A percentile compares a stretch with the other conserved stretches of the same genome.
Evolutionary conservation across 92 coral and sea anemone genomes (phyloP).

Genomic region (Metridium senile): DNA sequence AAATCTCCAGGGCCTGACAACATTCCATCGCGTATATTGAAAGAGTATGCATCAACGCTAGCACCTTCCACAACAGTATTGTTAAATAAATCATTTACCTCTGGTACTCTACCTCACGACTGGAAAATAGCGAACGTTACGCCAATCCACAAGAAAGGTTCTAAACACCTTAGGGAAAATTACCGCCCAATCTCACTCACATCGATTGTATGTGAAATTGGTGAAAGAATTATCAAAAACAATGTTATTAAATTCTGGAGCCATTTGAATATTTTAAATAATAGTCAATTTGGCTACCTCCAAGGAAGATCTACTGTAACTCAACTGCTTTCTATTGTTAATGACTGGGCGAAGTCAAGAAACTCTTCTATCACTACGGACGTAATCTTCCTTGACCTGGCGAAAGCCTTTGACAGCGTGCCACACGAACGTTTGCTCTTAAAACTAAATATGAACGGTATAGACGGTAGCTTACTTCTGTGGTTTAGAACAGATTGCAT

Average conservation of each 20-base stretch:
- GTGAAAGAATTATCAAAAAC: conserved; percentile 37
- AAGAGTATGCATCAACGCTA: conserved; percentile 39
- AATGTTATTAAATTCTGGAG: conserved; percentile 36
- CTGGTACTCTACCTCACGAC: conserved; percentile 34
- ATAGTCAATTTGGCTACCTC: conserved; percentile 46
- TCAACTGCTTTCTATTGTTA: conserved; percentile 22
- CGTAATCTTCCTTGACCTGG: conserved; percentile 45
- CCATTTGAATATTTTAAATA: conserved; percentile 16
- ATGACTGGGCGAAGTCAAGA: conserved; percentile 48
- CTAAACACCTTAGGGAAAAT: conserved; percentile 47
- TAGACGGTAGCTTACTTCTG: conserved; percentile 35
- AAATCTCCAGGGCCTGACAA: conserved; percentile 62
- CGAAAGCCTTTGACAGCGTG: conserved; percentile 54
- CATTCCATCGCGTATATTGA: conserved; percentile 32
- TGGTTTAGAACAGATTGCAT: conserved; percentile 39
- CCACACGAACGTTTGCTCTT: conserved; percentile 23
- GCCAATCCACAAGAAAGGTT: conserved; percentile 58
- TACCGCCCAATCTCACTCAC: conserved; percentile 62
- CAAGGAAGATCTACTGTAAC: conserved; percentile 37
- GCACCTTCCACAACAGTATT: conserved; percentile 15
- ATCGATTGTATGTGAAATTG: conserved; percentile 50
- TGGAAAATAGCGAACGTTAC: conserved; percentile 54
- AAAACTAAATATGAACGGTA: conserved; percentile 29
- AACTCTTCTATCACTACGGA: conserved; percentile 24
- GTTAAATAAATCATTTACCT: conserved; percentile 42